Evolutionary conservation across 2,113 vertebrate species (phyloP).

Genomic region (Amia ocellicauda): DNA sequence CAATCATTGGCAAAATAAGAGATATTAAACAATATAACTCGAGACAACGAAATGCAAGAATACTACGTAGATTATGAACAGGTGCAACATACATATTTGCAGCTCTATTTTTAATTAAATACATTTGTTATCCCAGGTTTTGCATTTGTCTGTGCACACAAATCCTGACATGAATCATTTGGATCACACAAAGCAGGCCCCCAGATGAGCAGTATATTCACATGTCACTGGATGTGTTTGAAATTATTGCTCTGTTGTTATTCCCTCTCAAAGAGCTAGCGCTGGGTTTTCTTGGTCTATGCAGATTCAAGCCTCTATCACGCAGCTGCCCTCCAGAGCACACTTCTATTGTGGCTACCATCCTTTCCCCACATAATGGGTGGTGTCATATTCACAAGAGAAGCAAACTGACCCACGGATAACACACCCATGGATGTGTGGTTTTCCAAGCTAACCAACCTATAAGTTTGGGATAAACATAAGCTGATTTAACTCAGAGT

Average conservation of each 20-base stretch:
- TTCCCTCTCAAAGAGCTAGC: not conserved
- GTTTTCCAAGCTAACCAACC: slow-evolving; percentile 9
- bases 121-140: too few relatives aligned
- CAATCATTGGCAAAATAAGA: too few relatives aligned
- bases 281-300: not conserved
- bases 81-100: too few relatives aligned
- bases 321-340: not conserved
- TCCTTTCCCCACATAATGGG: slow-evolving; percentile 33
- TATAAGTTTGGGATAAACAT: not conserved
- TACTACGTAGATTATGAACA: too few relatives aligned
- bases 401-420: slow-evolving; percentile 25
- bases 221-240: not conserved
- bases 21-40: too few relatives aligned
- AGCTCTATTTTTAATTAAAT: too few relatives aligned
- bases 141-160: too few relatives aligned
- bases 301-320: not conserved
- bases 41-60: too few relatives aligned
- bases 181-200: not conserved
- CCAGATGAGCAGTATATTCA: not conserved
- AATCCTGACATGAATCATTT: too few relatives aligned
- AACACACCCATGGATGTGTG: slow-evolving; percentile 14
- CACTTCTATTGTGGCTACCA: not conserved
- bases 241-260: not conserved
- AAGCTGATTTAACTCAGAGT: not conserved
- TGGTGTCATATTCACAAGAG: slow-evolving; percentile 35